These are phyloP conservation scores for Eurytoma adleriae DNA, from an alignment of 2,888 invertebrate genomes.

Conservation along the genomic window DNA sequence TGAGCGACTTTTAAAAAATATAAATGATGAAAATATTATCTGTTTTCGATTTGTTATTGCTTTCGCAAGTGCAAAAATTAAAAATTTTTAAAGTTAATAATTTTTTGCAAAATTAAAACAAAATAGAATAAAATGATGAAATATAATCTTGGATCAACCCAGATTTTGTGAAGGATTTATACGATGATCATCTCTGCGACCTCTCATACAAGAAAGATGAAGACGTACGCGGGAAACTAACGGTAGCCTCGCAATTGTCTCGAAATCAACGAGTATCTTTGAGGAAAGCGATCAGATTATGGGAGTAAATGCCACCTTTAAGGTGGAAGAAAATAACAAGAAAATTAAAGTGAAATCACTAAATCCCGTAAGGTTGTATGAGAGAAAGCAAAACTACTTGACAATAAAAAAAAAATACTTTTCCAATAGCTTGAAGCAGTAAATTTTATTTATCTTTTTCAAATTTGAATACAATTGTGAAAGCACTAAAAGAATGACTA, in stretches of 20 bases:
- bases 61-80: too few relatives aligned
- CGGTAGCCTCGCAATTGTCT: slow-evolving; percentile 61
- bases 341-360: slow-evolving; percentile 24
- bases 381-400: not conserved
- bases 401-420: too few relatives aligned
- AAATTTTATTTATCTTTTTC: not conserved
- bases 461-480: too few relatives aligned
- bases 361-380: slow-evolving; percentile 20
- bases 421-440: not conserved
- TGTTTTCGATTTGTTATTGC: too few relatives aligned
- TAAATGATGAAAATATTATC: too few relatives aligned
- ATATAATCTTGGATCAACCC: too few relatives aligned
- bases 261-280: slow-evolving; percentile 50
- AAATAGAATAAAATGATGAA: too few relatives aligned
- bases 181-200: not conserved
- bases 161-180: not conserved
- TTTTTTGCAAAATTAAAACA: too few relatives aligned
- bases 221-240: slow-evolving; percentile 57
- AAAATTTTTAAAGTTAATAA: too few relatives aligned
- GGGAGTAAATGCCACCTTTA: slow-evolving; percentile 22
- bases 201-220: not conserved
- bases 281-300: slow-evolving; percentile 46
- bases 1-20: too few relatives aligned
- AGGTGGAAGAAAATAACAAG: slow-evolving; percentile 41
- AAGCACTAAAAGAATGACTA: too few relatives aligned